These are phyloP conservation scores for Scatophagus argus DNA, from an alignment of 2,113 vertebrate species.

Conservation along the genomic window DNA sequence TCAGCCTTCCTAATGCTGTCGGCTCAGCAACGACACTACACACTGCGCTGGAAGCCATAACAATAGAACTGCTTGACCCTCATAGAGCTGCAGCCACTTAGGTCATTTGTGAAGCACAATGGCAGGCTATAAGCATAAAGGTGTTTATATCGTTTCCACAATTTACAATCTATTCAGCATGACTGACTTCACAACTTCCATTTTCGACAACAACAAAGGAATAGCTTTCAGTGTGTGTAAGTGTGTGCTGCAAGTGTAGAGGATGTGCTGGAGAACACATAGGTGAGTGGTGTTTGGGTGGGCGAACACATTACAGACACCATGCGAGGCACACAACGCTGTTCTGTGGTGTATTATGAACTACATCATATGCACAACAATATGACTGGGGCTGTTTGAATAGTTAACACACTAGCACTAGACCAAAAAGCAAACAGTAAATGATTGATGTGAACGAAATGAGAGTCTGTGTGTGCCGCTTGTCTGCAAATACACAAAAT, in stretches of 20 bases:
- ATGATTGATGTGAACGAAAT: slow-evolving; percentile 57
- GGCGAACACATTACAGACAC: slow-evolving; percentile 21
- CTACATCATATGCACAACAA: slow-evolving; percentile 7
- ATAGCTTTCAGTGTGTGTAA: slow-evolving; percentile 13
- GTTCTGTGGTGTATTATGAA: slow-evolving; percentile 25
- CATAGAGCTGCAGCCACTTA: slow-evolving; percentile 55
- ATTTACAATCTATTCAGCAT: slow-evolving; percentile 77
- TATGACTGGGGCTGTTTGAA: slow-evolving; percentile 27
- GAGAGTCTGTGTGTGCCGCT: slow-evolving; percentile 24
- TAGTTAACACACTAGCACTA: slow-evolving; percentile 40
- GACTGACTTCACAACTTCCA: slow-evolving; percentile 66
- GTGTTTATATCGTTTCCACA: slow-evolving; percentile 70
- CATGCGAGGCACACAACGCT: not conserved
- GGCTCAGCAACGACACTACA: slow-evolving; percentile 15
- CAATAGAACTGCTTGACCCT: slow-evolving; percentile 65
- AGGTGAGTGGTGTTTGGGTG: slow-evolving; percentile 20
- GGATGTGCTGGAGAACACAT: slow-evolving; percentile 16
- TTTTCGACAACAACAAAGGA: slow-evolving; percentile 58
- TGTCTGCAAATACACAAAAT: slow-evolving; percentile 47
- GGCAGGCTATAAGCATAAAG: slow-evolving; percentile 64
- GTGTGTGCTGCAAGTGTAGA: slow-evolving; percentile 19
- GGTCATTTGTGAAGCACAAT: slow-evolving; percentile 76
- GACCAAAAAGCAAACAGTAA: slow-evolving; percentile 36
- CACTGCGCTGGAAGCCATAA: slow-evolving; percentile 28
- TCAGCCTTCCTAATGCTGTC: slow-evolving; percentile 14